Evolutionary conservation across 2,797 vertebrate genomes (phyloP), one percentile per base, ranked within the genome.

Genomic region (Phrynocephalus guinanensis): DNA sequence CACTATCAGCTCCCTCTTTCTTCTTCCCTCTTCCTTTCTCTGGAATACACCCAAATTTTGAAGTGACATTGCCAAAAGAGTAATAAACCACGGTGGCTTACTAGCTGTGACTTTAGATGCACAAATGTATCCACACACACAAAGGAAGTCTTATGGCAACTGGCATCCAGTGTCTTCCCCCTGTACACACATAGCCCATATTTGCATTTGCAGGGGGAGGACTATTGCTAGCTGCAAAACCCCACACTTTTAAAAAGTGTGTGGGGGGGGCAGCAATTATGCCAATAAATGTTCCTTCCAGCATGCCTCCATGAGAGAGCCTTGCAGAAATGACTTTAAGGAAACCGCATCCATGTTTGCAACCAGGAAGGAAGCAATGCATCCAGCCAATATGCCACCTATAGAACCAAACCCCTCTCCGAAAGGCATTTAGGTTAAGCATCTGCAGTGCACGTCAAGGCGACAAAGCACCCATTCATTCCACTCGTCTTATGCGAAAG

Each of bases 361-460:
- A 33, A 16, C 22, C 26, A 30, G 26, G 10, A 60, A 83, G 75
- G 81, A 83, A 83, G 72, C 70, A 15, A 63, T 75, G 30, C 8
- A 9, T 30, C 33, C 28, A 10, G 10, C 22, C 78, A 22, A 11
- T 60, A 20, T 44, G 48, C 16, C 8, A 60, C 33, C 10, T n/a
- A 38, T 9, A 38, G 44, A 88, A 81, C 33, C 4, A n/a, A 56
- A n/a, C 10, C 60, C 44, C 48, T 52, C 73, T 2, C 10, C 33
- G 67, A 20, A 5, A n/a, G 71, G 44, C 48, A 85, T 56, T 73
- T 52, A 30, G 60, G 50, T 73, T 33, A 75, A 73, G 63, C 77
- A 84, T 67, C 87, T 80, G 87, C 83, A 81, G 67, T 48, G 24
- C 38, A 72, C 56, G 73, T 18, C 38, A 48, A 6, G 16, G 26